Conservation (phyloP, 2,113 vertebrate species). For the Machaerirhynchus nigripectus region DNA sequence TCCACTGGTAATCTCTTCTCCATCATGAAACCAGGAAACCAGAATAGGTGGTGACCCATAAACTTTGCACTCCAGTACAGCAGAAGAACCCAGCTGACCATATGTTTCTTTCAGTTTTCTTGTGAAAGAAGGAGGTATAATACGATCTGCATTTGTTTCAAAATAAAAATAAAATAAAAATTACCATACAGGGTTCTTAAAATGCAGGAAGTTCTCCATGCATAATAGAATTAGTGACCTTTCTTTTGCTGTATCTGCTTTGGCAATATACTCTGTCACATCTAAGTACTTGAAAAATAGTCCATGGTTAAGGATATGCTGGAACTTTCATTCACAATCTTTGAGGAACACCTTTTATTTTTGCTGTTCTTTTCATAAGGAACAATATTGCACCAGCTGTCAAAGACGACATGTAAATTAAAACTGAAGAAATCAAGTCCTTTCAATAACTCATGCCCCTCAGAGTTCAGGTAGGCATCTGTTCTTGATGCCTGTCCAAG, state of each 20-base stretch:
- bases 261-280: neutral
- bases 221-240: neutral
- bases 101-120: slow-evolving; percentile 87
- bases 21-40: slow-evolving; percentile 90
- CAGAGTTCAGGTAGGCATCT: neutral
- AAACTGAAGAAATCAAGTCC: neutral
- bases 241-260: neutral
- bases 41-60: slow-evolving; percentile 90
- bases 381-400: neutral
- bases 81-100: slow-evolving; percentile 75
- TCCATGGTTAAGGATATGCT: neutral
- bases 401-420: neutral
- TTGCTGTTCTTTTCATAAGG: neutral
- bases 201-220: neutral
- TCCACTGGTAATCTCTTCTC: slow-evolving; percentile 83
- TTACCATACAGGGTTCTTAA: neutral
- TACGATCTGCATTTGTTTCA: slow-evolving; percentile 82
- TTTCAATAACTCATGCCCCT: neutral
- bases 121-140: slow-evolving; percentile 89
- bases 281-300: neutral
- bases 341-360: neutral
- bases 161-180: neutral
- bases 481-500: neutral
- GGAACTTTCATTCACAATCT: neutral
- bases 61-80: slow-evolving; percentile 90